Conservation (phyloP, 1,140 invertebrate genomes). For the Saccostrea glomerata region DNA sequence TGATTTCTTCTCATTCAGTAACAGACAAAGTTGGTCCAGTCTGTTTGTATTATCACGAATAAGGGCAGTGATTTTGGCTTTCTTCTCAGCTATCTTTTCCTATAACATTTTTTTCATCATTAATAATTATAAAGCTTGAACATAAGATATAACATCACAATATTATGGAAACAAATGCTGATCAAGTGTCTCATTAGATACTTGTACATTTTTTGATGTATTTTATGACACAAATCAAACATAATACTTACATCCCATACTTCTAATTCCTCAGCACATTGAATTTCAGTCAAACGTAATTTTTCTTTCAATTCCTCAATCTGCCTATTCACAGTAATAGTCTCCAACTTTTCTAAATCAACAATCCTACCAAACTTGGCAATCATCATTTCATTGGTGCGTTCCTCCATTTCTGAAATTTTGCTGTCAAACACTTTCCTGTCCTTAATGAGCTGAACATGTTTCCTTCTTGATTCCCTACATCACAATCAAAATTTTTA, state of each 20-base stretch:
- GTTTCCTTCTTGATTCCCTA: constrained; percentile 77
- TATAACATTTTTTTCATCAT: constrained; percentile 53
- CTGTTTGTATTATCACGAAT: constrained; percentile 76
- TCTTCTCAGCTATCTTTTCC: constrained; percentile 72
- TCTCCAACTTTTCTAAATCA: constrained; percentile 78
- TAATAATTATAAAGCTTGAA: too few relatives aligned
- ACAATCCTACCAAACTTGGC: constrained; percentile 78
- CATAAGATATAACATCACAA: too few relatives aligned
- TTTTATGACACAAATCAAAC: neutral
- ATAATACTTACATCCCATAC: constrained; percentile 70
- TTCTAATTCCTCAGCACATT: constrained; percentile 68
- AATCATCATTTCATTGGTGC: constrained; percentile 77
- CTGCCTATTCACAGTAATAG: constrained; percentile 76
- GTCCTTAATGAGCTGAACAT: constrained; percentile 78
- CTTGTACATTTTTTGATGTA: neutral
- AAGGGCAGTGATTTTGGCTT: constrained; percentile 71
- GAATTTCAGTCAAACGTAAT: constrained; percentile 70
- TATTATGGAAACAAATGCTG: too few relatives aligned
- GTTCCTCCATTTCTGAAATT: constrained; percentile 74
- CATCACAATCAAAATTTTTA: constrained; percentile 7
- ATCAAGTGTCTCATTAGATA: neutral
- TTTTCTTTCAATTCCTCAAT: constrained; percentile 78
- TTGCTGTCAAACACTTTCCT: constrained; percentile 75
- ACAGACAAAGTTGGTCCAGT: constrained; percentile 74
- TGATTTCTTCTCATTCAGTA: constrained; percentile 73